phyloP scores from a whole-genome alignment of 2,113 vertebrate genomes.

The Periophthalmodon schlosseri region DNA sequence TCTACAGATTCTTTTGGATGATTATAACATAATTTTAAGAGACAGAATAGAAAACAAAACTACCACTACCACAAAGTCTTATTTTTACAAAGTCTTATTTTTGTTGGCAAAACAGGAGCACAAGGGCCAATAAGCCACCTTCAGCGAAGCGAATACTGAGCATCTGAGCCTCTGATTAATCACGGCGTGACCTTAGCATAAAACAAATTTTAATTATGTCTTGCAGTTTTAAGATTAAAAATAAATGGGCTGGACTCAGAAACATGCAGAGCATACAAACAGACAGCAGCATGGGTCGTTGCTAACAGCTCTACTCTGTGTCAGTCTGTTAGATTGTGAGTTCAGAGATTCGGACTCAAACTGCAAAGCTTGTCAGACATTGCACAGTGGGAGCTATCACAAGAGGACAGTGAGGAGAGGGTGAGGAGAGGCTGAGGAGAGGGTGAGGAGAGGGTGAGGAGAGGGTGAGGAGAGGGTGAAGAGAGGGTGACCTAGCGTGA shows the following conservation, averaged over 20 bases:
- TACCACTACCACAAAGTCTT: not conserved
- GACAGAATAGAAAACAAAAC: too few species aligned
- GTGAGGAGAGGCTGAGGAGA: not conserved
- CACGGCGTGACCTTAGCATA: conserved; percentile 17
- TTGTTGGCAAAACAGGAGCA: not conserved
- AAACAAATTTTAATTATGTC: conserved; percentile 25
- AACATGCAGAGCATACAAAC: conserved; percentile 35
- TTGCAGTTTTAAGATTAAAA: conserved; percentile 19
- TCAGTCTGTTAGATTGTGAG: conserved; percentile 38
- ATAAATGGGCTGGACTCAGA: conserved; percentile 21
- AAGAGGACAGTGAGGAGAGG: not conserved
- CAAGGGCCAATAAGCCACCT: not conserved
- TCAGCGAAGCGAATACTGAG: conserved; percentile 23
- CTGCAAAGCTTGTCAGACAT: conserved; percentile 23
- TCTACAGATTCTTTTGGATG: too few species aligned
- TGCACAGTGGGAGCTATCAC: conserved; percentile 35
- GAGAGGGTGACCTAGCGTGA: not conserved
- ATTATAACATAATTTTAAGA: too few species aligned
- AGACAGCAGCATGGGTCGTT: conserved; percentile 14
- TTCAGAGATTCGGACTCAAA: conserved; percentile 13
- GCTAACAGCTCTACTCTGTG: conserved; percentile 30
- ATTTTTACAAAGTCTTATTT: not conserved
- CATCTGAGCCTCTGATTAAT: conserved; percentile 27
- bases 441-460: not conserved
- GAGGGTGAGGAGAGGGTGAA: not conserved